Conservation (phyloP, 2,888 invertebrate species). For the Coleophora deauratella region DNA sequence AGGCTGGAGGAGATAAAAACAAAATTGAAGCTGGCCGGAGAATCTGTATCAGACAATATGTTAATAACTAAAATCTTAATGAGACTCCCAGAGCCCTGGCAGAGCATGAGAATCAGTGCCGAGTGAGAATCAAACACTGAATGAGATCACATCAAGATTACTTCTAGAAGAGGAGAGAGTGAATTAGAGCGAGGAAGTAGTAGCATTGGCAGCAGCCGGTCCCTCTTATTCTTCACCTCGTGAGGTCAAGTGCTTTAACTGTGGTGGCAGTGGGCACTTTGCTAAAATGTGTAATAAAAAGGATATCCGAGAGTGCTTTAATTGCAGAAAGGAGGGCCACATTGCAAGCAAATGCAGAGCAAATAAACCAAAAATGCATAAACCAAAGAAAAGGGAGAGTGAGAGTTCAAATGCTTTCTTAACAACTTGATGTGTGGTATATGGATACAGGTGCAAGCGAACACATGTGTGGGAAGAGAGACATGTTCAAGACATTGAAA, state of each 20-base stretch:
- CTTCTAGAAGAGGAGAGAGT: slow-evolving; percentile 13
- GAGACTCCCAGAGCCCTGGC: slow-evolving; percentile 18
- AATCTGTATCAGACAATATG: background rate
- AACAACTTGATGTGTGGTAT: slow-evolving; percentile 14
- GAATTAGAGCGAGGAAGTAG: slow-evolving; percentile 4
- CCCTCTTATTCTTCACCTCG: background rate
- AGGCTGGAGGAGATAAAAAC: background rate
- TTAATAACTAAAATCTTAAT: too few species aligned
- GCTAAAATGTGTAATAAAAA: slow-evolving; percentile 2
- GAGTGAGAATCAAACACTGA: slow-evolving; percentile 8
- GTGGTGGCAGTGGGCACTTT: too few species aligned
- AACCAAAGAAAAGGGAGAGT: background rate
- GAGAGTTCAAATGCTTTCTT: slow-evolving; percentile 18
- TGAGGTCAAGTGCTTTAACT: too few species aligned
- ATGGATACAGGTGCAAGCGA: slow-evolving; percentile 20
- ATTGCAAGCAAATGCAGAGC: background rate
- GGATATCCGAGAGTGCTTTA: slow-evolving; percentile 5
- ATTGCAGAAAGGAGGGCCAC: slow-evolving; percentile 2
- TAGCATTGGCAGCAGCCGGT: background rate
- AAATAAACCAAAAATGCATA: slow-evolving; percentile 6
- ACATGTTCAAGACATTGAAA: slow-evolving; percentile 12
- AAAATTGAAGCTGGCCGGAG: background rate
- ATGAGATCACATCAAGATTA: slow-evolving; percentile 9
- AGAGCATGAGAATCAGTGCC: slow-evolving; percentile 19
- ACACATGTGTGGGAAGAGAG: slow-evolving; percentile 18